Base-by-base conservation (phyloP, 2,888 invertebrate species). In the Selenia dentaria region DNA sequence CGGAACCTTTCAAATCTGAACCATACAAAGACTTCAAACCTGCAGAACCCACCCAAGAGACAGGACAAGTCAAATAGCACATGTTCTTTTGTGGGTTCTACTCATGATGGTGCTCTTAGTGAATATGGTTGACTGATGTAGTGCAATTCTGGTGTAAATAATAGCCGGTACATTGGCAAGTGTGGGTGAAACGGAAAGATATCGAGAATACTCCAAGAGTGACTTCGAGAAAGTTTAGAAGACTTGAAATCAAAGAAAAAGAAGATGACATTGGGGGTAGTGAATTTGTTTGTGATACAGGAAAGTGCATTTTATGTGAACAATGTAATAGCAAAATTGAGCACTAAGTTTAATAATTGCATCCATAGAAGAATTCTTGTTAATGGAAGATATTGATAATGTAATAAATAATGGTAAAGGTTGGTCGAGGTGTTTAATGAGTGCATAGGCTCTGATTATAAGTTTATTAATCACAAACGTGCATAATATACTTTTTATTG, bases 41-140 rank as follows among this genome's bases (percentile, higher is more conserved):
- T n/a, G 46, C 66, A 1, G 83, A 83, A 36, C 64, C 78, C 0
- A 55, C 62, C 5, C 80, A 67, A 35, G 87, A 87, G 51, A 58
- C 79, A 0, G 79, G 81, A 32, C 86, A 85, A 71, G 85, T 84
- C 51, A 87, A 87, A 81, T 87, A 87, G 79, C 77, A 86, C 64
- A 70, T 60, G 71, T 63, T 72, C 62, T 71, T 66, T 60, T 68
- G 18, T 33, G 54, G 41, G 27, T 42, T 34, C 24, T 49, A 48
- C 48, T 47, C 46, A 28, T 54, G 43, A 49, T 57, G 54, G 56
- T 59, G 54, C 46, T 53, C 20, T 18, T 40, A 51, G 43, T 49
- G 48, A 50, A 44, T 54, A 43, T 22, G 31, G 28, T 22, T 40
- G 43, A 35, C 32, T 28, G 49, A 44, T 38, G 27, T 38, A 43